These are phyloP conservation scores for Saccopteryx bilineata DNA, from an alignment of 2,113 vertebrate genomes.

Conservation along the genomic window DNA sequence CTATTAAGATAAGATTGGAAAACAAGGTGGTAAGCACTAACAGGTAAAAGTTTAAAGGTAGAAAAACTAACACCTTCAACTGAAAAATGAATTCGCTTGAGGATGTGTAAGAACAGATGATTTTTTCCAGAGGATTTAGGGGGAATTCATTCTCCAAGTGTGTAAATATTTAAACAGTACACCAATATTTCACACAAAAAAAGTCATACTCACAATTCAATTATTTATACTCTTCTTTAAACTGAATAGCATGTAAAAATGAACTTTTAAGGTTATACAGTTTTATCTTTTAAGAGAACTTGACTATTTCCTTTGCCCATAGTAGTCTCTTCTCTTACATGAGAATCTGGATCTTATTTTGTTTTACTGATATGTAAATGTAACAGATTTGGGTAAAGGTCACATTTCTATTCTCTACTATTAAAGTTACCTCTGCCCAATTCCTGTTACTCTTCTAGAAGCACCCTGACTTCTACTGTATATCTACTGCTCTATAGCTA, in stretches of 20 bases:
- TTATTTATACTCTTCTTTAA: neutral
- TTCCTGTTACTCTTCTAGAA: neutral
- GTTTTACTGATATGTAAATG: neutral
- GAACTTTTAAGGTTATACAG: neutral
- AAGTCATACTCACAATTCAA: neutral
- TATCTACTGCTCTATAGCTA: neutral
- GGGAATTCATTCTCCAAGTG: neutral
- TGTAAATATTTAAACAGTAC: neutral
- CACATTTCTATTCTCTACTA: neutral
- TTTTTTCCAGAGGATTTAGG: neutral
- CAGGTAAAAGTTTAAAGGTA: neutral
- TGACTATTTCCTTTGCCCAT: neutral
- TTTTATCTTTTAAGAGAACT: neutral
- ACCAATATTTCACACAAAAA: neutral
- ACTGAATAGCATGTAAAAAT: neutral
- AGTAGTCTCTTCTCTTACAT: neutral
- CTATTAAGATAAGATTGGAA: neutral
- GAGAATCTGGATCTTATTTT: neutral
- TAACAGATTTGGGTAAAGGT: neutral
- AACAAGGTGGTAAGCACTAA: neutral
- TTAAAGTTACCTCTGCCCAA: neutral
- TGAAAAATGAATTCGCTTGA: neutral
- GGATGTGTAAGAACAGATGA: neutral
- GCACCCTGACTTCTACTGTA: neutral
- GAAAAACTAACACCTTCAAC: neutral